Percentiles rank a stretch among this genome's conserved stretches.
phyloP scores from a whole-genome alignment of 2,888 invertebrate species.

The Sesamia inferens region DNA sequence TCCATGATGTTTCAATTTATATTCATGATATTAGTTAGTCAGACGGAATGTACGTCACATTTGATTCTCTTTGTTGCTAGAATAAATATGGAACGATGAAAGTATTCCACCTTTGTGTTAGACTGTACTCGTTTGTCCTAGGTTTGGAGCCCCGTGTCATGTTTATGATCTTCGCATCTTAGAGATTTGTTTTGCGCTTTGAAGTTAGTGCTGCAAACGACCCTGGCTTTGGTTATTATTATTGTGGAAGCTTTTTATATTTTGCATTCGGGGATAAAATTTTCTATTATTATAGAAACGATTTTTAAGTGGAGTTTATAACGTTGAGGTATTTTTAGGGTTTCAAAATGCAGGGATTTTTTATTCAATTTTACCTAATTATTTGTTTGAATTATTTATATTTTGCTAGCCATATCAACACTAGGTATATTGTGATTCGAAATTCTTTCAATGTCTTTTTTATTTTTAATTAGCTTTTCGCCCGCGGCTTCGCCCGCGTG shows the following conservation, averaged over 20 bases:
- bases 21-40: conserved; percentile 89
- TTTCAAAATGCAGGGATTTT: conserved; percentile 2
- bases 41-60: conserved; percentile 86
- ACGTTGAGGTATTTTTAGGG: neutral
- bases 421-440: neutral
- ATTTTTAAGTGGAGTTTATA: conserved; percentile 13
- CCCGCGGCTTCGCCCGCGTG: too few relatives aligned
- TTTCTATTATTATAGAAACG: conserved; percentile 4
- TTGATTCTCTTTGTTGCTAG: conserved; percentile 87
- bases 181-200: conserved; percentile 46
- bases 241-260: conserved; percentile 28
- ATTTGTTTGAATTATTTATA: neutral
- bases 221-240: conserved; percentile 14
- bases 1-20: conserved; percentile 89
- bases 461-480: too few relatives aligned
- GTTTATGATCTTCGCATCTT: conserved; percentile 61
- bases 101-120: conserved; percentile 61
- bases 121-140: conserved; percentile 39
- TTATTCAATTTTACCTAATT: neutral
- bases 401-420: too few relatives aligned
- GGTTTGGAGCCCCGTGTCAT: conserved; percentile 47
- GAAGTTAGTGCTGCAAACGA: conserved; percentile 29
- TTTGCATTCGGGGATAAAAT: conserved; percentile 14
- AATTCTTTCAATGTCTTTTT: neutral
- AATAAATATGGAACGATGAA: conserved; percentile 75